Base-by-base conservation (phyloP, 2,113 vertebrate genomes). In the Siniperca knerii region DNA sequence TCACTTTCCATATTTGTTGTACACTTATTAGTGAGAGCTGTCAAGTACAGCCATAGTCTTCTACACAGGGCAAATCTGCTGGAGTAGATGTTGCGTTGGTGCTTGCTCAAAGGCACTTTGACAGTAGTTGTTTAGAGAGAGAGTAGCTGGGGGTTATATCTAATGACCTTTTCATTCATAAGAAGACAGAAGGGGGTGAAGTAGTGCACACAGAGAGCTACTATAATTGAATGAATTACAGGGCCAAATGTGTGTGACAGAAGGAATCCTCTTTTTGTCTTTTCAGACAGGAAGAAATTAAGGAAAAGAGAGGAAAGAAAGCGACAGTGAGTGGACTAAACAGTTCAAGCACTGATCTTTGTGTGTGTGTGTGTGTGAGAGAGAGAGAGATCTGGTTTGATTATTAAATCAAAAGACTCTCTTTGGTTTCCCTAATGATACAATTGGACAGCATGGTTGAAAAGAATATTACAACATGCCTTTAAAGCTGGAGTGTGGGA, bases 181-280 rank as follows among this genome's bases (percentile, higher is more conserved):
- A 20, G 64, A n/a, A n/a, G n/a, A n/a, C n/a, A n/a, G n/a, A n/a
- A n/a, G n/a, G n/a, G n/a, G n/a, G n/a, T 21, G 52, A 44, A 68
- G n/a, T 12, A 21, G 65, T 68, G 64, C 60, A 69, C 52, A 69
- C 40, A 35, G 64, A 69, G 37, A 33, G 62, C 37, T 8, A n/a
- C 33, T 57, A 10, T 48, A 66, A 77, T 66, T 77, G 23, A 66
- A 77, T 77, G 60, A 40, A 64, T 76, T 65, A 33, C n/a, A 61
- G 55, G 40, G 44, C 74, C 44, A 65, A 76, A 52, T 54, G 48
- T 54, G 6, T 77, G 61, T 25, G 44, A 48, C 54, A 69, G 54
- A 79, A 25, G 40, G 25, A 69, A 35, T 35, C 64, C 20, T 58
- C 12, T n/a, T 21, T 58, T n/a, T n/a, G n/a, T n/a, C 40, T 79